Conservation (phyloP, 2,888 invertebrate genomes). For the Dorcus parallelipipedus region DNA sequence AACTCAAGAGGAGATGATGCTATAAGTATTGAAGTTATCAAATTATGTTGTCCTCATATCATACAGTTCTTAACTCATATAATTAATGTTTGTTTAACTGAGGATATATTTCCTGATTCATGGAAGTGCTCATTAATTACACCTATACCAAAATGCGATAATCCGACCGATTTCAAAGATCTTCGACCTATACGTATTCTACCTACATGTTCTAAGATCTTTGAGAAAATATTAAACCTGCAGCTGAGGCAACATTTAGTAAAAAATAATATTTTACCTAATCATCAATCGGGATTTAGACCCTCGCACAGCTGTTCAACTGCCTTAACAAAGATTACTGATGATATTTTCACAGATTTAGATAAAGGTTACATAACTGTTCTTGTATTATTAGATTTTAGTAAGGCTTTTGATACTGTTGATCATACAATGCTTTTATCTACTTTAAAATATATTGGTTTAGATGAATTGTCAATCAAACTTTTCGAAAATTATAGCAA, state of each 20-base stretch:
- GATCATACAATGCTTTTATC: background rate
- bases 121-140: constrained; percentile 1
- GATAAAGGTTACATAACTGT: constrained; percentile 3
- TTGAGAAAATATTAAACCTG: constrained; percentile 2
- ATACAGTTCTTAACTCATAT: constrained; percentile 1
- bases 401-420: constrained; percentile 6
- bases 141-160: constrained; percentile 1
- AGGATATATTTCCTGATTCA: background rate
- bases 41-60: constrained; percentile 1
- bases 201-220: constrained; percentile 2
- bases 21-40: background rate
- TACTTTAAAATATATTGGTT: too few species aligned
- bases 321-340: constrained; percentile 2
- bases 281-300: constrained; percentile 8
- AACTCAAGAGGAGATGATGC: background rate
- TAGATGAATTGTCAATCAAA: too few species aligned
- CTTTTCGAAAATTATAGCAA: too few species aligned
- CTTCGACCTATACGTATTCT: constrained; percentile 5
- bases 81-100: background rate
- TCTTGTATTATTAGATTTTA: constrained; percentile 6
- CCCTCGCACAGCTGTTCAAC: constrained; percentile 8
- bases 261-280: constrained; percentile 3
- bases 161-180: background rate
- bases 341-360: constrained; percentile 2
- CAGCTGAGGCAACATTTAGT: constrained; percentile 1